A percentile compares a stretch with the other conserved stretches of the same genome.
Conservation (phyloP, 2,113 vertebrate species). For the Hemichromis elongatus region DNA sequence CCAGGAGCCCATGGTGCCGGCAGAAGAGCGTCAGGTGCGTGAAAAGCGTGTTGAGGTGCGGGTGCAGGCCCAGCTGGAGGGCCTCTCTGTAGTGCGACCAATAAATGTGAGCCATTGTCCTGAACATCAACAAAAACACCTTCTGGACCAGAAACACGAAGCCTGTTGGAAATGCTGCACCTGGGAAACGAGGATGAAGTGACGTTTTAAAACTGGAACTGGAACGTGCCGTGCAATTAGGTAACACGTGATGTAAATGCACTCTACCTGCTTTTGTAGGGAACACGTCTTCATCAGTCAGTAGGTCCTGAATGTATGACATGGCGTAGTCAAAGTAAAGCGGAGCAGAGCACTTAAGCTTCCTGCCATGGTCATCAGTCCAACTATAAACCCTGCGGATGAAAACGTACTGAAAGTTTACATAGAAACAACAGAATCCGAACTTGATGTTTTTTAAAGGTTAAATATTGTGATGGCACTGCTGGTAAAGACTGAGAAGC, state of each 20-base stretch:
- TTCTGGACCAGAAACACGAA: slow-evolving; percentile 77
- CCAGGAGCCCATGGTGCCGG: slow-evolving; percentile 72
- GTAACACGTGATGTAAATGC: not conserved
- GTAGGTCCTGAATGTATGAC: slow-evolving; percentile 79
- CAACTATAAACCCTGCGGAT: slow-evolving; percentile 66
- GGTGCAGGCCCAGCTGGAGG: slow-evolving; percentile 72
- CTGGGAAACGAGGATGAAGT: slow-evolving; percentile 31
- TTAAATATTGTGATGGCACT: not conserved
- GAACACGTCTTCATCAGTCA: slow-evolving; percentile 78
- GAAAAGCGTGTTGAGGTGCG: slow-evolving; percentile 80
- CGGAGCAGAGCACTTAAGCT: slow-evolving; percentile 77
- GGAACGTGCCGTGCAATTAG: not conserved
- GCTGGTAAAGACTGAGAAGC: not conserved
- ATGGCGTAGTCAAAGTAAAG: slow-evolving; percentile 79
- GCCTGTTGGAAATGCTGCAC: slow-evolving; percentile 67
- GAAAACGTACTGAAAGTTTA: not conserved
- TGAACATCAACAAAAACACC: slow-evolving; percentile 76
- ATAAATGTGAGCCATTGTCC: slow-evolving; percentile 79
- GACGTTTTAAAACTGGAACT: not conserved
- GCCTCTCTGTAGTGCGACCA: slow-evolving; percentile 76
- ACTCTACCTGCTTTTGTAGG: slow-evolving; percentile 74
- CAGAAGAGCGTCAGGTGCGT: slow-evolving; percentile 76
- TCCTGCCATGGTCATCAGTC: slow-evolving; percentile 79
- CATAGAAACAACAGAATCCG: not conserved
- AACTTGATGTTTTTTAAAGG: not conserved